These are phyloP conservation scores for Microplitis mediator DNA, from an alignment of 1,140 invertebrate genomes.

Conservation along the genomic window DNA sequence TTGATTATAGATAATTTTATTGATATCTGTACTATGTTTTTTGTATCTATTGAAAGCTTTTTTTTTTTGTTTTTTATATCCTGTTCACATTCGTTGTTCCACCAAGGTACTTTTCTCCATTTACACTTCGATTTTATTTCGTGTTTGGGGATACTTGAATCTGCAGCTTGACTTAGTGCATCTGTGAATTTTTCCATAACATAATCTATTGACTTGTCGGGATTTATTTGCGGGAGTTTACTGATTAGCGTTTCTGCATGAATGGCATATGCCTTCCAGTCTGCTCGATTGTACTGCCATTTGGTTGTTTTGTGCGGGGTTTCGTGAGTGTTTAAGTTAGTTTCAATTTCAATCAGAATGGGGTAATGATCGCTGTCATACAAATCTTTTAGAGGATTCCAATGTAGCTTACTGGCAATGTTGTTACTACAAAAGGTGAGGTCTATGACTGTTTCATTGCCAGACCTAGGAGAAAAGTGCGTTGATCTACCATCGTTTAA, in stretches of 20 bases:
- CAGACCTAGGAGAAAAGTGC: background rate
- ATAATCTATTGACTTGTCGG: slow-evolving; percentile 21
- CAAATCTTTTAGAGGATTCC: slow-evolving; percentile 20
- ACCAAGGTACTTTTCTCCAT: slow-evolving; percentile 42
- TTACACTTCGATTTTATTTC: slow-evolving; percentile 1
- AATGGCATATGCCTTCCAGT: slow-evolving; percentile 33
- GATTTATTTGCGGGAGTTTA: background rate
- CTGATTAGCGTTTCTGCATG: slow-evolving; percentile 24
- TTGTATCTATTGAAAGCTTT: slow-evolving; percentile 39
- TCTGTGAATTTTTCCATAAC: slow-evolving; percentile 31
- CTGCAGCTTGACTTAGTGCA: slow-evolving; percentile 31
- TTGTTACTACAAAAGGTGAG: slow-evolving; percentile 12
- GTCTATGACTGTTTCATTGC: background rate
- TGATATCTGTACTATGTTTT: slow-evolving; percentile 38
- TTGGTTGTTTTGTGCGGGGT: slow-evolving; percentile 16
- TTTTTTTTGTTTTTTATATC: slow-evolving; percentile 40
- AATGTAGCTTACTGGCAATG: slow-evolving; percentile 27
- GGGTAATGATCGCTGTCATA: slow-evolving; percentile 46
- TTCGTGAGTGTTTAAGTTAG: background rate
- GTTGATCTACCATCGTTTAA: slow-evolving; percentile 29
- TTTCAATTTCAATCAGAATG: slow-evolving; percentile 32
- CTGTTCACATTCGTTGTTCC: slow-evolving; percentile 40
- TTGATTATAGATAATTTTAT: slow-evolving; percentile 39
- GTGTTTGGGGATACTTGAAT: slow-evolving; percentile 32
- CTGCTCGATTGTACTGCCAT: slow-evolving; percentile 38